Evolutionary conservation across 2,113 vertebrate genomes (phyloP).

Genomic region (Phaetusa simplex): DNA sequence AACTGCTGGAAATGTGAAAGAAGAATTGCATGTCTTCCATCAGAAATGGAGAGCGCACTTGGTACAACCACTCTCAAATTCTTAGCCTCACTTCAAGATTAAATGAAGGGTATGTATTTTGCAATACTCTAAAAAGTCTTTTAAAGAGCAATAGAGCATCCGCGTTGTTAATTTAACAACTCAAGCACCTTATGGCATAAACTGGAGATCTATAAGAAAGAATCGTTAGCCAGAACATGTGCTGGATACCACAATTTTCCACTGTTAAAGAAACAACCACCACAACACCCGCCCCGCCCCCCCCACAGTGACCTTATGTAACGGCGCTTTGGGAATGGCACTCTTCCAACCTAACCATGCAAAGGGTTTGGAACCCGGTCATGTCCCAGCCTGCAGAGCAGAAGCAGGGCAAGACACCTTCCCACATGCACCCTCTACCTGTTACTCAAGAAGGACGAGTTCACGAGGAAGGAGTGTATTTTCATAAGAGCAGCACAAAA

Average conservation of each 20-base stretch:
- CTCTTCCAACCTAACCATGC: conserved; percentile 12
- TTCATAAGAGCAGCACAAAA: conserved; percentile 26
- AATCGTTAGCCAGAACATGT: background rate
- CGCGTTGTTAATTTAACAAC: background rate
- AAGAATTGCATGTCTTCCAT: background rate
- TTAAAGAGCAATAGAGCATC: background rate
- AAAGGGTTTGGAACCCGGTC: background rate
- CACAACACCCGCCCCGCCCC: background rate
- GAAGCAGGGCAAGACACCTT: background rate
- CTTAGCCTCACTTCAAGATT: conserved; percentile 38
- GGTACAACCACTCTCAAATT: background rate
- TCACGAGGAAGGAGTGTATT: conserved; percentile 22
- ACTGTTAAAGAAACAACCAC: background rate
- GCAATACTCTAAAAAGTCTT: background rate
- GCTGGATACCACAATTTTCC: background rate
- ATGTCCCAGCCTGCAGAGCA: conserved; percentile 36
- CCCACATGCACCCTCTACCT: conserved; percentile 47
- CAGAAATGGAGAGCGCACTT: background rate
- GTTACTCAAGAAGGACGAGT: conserved; percentile 41
- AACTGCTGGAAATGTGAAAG: background rate
- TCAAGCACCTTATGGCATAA: background rate
- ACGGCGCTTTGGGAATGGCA: conserved; percentile 1
- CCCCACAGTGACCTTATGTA: background rate
- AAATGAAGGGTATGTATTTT: conserved; percentile 25
- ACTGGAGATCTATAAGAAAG: background rate